phyloP scores from a whole-genome alignment of 2,113 vertebrate genomes.

The Oryzias melastigma region DNA sequence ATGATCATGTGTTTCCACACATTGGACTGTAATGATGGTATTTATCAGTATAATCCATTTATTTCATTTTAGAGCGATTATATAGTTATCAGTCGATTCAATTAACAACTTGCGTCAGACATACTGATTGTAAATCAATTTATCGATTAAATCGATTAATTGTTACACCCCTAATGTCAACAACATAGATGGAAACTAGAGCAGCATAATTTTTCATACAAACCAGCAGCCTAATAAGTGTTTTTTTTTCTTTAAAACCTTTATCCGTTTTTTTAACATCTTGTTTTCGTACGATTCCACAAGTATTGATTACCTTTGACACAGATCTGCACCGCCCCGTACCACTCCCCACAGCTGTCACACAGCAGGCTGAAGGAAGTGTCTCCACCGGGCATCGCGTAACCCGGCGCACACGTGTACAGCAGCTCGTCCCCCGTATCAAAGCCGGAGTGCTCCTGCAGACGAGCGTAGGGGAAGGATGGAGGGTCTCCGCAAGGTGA shows the following conservation, averaged over 20 bases:
- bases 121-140: no score
- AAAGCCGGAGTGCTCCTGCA: conserved; percentile 84
- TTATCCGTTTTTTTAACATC: not conserved
- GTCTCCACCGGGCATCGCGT: conserved; percentile 76
- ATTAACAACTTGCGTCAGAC: no score
- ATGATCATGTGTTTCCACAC: no score
- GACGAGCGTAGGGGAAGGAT: conserved; percentile 85
- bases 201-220: not conserved
- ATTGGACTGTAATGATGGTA: no score
- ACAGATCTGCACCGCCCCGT: conserved; percentile 88
- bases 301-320: conserved; percentile 81
- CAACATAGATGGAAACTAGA: not conserved
- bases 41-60: no score
- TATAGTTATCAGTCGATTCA: no score
- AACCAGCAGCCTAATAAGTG: not conserved
- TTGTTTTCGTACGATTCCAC: conserved; percentile 2
- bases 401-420: conserved; percentile 84
- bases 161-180: not conserved
- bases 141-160: no score
- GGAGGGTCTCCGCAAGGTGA: conserved; percentile 89
- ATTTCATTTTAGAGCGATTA: no score
- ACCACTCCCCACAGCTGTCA: conserved; percentile 95
- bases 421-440: conserved; percentile 92
- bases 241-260: not conserved
- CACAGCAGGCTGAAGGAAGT: conserved; percentile 87